Base-by-base conservation (phyloP, 2,113 vertebrate genomes). In the Cryptotis parvus region DNA sequence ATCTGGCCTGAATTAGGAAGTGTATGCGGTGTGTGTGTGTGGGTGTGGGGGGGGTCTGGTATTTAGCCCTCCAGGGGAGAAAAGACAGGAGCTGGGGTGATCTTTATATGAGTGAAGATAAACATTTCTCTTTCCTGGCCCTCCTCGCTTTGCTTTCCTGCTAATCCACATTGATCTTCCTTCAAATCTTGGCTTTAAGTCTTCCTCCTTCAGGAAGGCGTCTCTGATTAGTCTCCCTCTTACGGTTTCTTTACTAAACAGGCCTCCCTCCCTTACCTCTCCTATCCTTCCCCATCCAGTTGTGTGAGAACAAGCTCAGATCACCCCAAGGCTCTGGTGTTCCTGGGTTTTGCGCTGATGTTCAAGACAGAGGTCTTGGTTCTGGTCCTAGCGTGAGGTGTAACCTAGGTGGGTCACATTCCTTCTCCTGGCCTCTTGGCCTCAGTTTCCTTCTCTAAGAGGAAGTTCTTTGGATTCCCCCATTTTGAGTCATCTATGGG, bases 381-480 rank as follows among this genome's bases (percentile, higher is more conserved):
- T 58, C 39, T 73, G 29, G 72, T 11, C 72, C 52, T 45, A 14
- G 68, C 27, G 77, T 79, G 20, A 35, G 63, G 29, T 75, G n/a
- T 81, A 18, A 78, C 27, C 33, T 45, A 39, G 80, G 61, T 18
- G 73, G 69, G 49, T 77, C 84, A n/a, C 2, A 15, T 66, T 75
- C 33, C 29, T 79, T 69, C 68, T 35, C 22, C 49, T 52, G 43
- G 41, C 61, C 41, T 84, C 52, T 41, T 15, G 33, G 45, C 31
- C 74, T 90, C 43, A 27, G 11, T 87, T 72, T 81, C 41, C 52
- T 31, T 52, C 10, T 85, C 65, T 87, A 18, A 69, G 58, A 93
- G 83, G 7, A 43, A 63, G 58, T 61, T 20, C 63, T 81, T 29
- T 41, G 66, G 39, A 37, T 24, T 27, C 37, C 43, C 39, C 22